Percentiles rank a stretch among this genome's conserved stretches.
phyloP scores from a whole-genome alignment of 2,888 invertebrate species.

The Peribatodes rhomboidaria region DNA sequence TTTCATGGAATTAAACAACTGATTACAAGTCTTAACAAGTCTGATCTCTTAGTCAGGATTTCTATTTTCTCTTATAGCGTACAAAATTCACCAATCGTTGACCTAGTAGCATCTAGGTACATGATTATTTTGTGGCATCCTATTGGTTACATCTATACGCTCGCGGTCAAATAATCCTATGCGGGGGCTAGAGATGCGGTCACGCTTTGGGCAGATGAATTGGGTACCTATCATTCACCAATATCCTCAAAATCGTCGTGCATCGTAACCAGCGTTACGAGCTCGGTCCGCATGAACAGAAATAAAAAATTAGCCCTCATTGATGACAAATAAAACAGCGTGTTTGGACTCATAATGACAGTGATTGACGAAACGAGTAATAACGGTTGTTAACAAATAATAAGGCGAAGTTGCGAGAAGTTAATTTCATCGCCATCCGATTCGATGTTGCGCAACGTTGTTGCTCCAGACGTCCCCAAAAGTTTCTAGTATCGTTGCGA shows the following conservation, averaged over 20 bases:
- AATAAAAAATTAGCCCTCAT: conserved; percentile 42
- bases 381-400: conserved; percentile 78
- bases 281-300: conserved; percentile 40
- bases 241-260: too few relatives aligned
- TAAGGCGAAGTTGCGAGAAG: conserved; percentile 72
- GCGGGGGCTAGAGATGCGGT: too few relatives aligned
- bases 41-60: too few relatives aligned
- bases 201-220: too few relatives aligned
- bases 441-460: conserved; percentile 64
- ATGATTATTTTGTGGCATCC: too few relatives aligned
- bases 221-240: neutral
- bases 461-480: conserved; percentile 71
- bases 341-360: conserved; percentile 66
- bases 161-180: too few relatives aligned
- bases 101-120: too few relatives aligned
- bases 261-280: neutral
- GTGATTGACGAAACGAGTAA: conserved; percentile 73
- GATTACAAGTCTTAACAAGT: too few relatives aligned
- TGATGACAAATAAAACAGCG: conserved; percentile 68
- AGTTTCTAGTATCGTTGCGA: conserved; percentile 63
- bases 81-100: too few relatives aligned
- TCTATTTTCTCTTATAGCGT: too few relatives aligned
- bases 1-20: too few relatives aligned
- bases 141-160: too few relatives aligned
- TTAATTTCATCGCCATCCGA: conserved; percentile 72